Evolutionary conservation across 2,797 vertebrate genomes (phyloP).

Genomic region (Ara ararauna): DNA sequence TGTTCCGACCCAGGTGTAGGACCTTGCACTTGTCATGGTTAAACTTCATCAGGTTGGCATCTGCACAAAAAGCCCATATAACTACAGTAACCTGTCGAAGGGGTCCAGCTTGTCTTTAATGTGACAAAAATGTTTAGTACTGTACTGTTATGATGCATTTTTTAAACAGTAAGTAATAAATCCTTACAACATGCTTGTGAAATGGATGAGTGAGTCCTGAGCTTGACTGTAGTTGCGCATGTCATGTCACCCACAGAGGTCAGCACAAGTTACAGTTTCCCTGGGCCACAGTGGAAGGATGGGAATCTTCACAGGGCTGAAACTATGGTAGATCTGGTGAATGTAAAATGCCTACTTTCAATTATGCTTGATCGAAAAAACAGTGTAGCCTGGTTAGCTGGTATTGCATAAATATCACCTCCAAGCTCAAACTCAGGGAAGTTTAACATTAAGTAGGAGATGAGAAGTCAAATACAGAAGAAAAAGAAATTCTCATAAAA

Average conservation of each 20-base stretch:
- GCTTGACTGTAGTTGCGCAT: background rate
- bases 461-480: background rate
- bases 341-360: background rate
- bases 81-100: background rate
- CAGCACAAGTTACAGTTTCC: background rate
- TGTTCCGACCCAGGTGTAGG: too few species aligned
- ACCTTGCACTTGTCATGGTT: too few species aligned
- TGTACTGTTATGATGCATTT: slow-evolving; percentile 33
- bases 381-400: background rate
- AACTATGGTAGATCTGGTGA: background rate
- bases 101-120: slow-evolving; percentile 38
- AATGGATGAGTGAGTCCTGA: background rate
- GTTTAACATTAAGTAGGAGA: background rate
- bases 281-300: background rate
- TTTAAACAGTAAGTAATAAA: slow-evolving; percentile 30
- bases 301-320: background rate
- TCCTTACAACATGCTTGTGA: background rate
- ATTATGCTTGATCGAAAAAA: background rate
- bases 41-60: background rate
- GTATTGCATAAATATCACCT: background rate
- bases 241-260: background rate
- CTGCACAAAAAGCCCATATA: slow-evolving; percentile 8
- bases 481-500: background rate
- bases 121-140: slow-evolving; percentile 12
- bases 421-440: background rate